Percentiles rank a stretch among this genome's conserved stretches.
Evolutionary conservation across 2,888 invertebrate species (phyloP).

Genomic region (Ennomos quercinarius): DNA sequence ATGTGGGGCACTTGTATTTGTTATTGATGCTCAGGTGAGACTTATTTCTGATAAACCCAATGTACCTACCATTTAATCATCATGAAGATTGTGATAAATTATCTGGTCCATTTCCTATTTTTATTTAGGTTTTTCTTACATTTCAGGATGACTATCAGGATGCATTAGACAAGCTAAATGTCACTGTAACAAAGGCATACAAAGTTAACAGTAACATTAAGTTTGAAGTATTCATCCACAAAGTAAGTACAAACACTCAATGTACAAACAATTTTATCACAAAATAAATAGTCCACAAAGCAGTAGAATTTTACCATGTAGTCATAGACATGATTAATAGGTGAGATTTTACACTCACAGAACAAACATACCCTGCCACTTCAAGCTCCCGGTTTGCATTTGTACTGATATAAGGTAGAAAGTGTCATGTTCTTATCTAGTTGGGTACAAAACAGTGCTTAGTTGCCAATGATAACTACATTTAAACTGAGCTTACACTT

Average conservation of each 20-base stretch:
- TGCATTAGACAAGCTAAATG: conserved; percentile 95
- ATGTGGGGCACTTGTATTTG: conserved; percentile 99
- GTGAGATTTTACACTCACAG: no score
- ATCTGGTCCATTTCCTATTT: background rate
- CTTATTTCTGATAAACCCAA: background rate
- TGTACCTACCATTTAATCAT: no score
- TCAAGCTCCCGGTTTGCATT: background rate
- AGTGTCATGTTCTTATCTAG: background rate
- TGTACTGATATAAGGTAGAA: background rate
- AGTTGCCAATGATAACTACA: background rate
- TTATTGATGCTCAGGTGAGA: conserved; percentile 97
- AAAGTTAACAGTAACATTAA: conserved; percentile 98
- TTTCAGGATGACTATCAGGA: conserved; percentile 98
- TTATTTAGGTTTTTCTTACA: background rate
- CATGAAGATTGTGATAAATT: background rate
- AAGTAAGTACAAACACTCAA: conserved; percentile 77
- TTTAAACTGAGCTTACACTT: background rate
- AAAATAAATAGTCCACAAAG: no score
- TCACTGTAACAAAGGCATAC: conserved; percentile 97
- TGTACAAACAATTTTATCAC: no score
- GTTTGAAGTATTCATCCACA: conserved; percentile 99
- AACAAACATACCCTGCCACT: no score
- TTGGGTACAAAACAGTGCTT: background rate
- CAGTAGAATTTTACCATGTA: no score
- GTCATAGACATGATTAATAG: no score